Conservation (phyloP, 2,113 vertebrate species). For the Riparia riparia region DNA sequence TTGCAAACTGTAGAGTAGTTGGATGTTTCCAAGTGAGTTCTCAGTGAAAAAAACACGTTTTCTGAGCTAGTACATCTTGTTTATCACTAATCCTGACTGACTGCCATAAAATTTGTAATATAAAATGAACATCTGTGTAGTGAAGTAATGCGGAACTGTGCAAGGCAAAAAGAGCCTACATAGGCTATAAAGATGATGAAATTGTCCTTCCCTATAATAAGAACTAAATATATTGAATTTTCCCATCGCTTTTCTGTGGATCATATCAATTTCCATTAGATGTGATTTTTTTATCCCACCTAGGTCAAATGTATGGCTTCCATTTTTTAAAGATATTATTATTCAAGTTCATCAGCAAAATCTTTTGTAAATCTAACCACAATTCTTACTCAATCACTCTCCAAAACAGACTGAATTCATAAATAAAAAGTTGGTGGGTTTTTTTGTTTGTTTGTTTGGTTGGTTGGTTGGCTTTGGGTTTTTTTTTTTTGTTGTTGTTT, state of each 20-base stretch:
- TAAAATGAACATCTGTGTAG: neutral
- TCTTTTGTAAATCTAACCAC: neutral
- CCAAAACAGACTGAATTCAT: neutral
- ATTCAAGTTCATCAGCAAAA: neutral
- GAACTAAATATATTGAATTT: neutral
- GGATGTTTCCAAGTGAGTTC: neutral
- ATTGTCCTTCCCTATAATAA: neutral
- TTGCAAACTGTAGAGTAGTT: neutral
- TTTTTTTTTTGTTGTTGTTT: too few relatives aligned
- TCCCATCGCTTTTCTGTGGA: neutral
- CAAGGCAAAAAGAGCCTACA: neutral
- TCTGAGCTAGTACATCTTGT: neutral
- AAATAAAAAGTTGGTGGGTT: neutral
- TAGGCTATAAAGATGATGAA: neutral
- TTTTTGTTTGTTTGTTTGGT: too few relatives aligned
- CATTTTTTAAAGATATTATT: neutral
- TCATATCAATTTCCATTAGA: neutral
- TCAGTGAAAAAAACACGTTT: neutral
- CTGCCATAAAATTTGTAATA: neutral
- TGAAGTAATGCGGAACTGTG: neutral
- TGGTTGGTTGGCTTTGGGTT: too few relatives aligned
- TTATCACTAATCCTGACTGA: neutral
- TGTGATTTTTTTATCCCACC: neutral
- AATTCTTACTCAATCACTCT: neutral
- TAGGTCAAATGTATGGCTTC: neutral